Conservation (phyloP, 2,888 invertebrate genomes). For the Steinernema scapterisci region DNA sequence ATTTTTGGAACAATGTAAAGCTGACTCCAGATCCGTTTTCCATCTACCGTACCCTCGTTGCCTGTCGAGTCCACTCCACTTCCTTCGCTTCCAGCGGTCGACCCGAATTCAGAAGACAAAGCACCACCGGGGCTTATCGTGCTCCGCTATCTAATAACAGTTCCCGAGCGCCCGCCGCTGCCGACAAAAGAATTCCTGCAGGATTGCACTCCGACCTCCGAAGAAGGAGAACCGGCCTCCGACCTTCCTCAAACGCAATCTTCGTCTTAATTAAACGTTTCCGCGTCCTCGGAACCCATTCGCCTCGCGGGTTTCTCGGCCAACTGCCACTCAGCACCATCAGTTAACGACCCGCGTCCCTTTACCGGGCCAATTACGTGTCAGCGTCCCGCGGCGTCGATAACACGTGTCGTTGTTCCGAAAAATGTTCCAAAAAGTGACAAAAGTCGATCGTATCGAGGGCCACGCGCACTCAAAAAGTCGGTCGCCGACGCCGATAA, state of each 20-base stretch:
- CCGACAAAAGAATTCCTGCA: conserved; percentile 16
- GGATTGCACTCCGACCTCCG: not conserved
- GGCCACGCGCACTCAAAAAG: conserved; percentile 25
- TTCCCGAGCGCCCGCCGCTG: not conserved
- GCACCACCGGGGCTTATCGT: conserved; percentile 3
- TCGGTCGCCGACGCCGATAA: conserved; percentile 31
- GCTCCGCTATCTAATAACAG: conserved; percentile 1
- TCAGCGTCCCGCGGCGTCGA: conserved; percentile 1
- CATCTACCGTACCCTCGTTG: too few relatives aligned
- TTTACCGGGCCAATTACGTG: not conserved
- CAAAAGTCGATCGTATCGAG: conserved; percentile 26
- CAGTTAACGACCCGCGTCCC: conserved; percentile 11
- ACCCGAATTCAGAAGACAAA: conserved; percentile 14
- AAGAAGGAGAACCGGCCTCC: not conserved
- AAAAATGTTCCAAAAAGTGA: conserved; percentile 32
- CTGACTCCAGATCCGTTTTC: too few relatives aligned
- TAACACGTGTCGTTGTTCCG: conserved; percentile 4
- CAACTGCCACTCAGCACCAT: not conserved
- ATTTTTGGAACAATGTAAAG: too few relatives aligned
- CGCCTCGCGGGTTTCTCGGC: not conserved
- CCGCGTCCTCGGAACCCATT: not conserved
- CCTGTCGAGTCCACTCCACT: not conserved
- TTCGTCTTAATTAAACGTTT: conserved; percentile 1
- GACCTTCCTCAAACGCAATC: not conserved
- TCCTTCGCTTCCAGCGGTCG: conserved; percentile 9